Base-by-base conservation (phyloP, 2,113 vertebrate genomes). In the Egretta garzetta region DNA sequence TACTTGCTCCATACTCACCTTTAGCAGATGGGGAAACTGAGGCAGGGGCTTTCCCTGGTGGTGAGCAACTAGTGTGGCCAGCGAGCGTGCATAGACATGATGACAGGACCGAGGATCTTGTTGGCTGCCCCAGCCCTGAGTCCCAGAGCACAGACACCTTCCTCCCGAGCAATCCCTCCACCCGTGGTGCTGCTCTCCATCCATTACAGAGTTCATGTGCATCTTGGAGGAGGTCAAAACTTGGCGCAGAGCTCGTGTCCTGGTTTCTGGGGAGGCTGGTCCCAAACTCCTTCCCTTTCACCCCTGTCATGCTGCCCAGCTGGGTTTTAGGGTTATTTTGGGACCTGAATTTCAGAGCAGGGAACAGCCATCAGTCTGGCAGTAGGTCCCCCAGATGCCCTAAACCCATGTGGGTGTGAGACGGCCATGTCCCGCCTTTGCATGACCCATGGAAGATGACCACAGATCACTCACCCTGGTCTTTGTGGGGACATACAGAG, bases 321-420 rank as follows among this genome's bases (percentile, higher is more conserved):
- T 75, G 75, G 47, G 16, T 35, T 67, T 71, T 14, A 33, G n/a
- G 27, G 15, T 58, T 49, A 33, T 18, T 50, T 7, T 64, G 66
- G 28, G 13, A 70, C 41, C 27, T 49, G 70, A 66, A 52, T 70
- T 70, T 81, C 1, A 1, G 64, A 77, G 50, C 77, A 58, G 64
- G 84, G 32, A 15, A 19, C 37, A 23, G 9, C 33, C 43, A n/a
- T 14, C 33, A 67, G 15, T 21, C n/a, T 4, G 2, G 37, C 14
- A 80, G 3, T 19, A 79, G 23, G 16, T 18, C 9, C 15, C 11
- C 14, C 24, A 62, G 39, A 9, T 6, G 3, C 52, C 50, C 33
- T 37, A 47, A 60, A 90, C n/a, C 33, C 45, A 23, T 0, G 0
- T 3, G 1, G 1, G 15, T 15, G 18, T 26, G 32, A 59, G 41